Percentiles rank a stretch among this genome's conserved stretches.
Evolutionary conservation across 1,140 invertebrate species (phyloP).

Genomic region (Agraylea sexmaculata): DNA sequence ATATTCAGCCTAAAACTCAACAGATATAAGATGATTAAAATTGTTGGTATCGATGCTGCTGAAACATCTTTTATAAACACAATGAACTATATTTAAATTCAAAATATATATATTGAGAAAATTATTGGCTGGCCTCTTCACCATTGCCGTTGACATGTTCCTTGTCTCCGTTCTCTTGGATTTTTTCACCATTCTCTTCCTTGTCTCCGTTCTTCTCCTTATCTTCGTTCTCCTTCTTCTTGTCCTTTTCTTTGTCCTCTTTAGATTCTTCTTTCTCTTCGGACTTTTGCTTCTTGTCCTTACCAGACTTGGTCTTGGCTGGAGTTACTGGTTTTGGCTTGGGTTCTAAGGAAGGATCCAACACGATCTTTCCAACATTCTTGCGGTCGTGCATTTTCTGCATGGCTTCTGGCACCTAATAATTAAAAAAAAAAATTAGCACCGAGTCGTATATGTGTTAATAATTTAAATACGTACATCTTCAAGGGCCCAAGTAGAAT

Average conservation of each 20-base stretch:
- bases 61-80: too few relatives aligned
- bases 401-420: constrained; percentile 62
- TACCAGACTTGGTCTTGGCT: constrained; percentile 55
- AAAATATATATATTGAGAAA: too few relatives aligned
- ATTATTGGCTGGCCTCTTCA: constrained; percentile 31
- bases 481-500: constrained; percentile 78
- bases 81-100: too few relatives aligned
- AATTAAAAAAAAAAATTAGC: constrained; percentile 1
- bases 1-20: too few relatives aligned
- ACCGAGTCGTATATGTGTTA: background rate
- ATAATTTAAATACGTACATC: constrained; percentile 48
- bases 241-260: constrained; percentile 47
- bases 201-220: constrained; percentile 39
- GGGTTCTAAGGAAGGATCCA: constrained; percentile 67
- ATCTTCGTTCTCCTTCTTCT: constrained; percentile 48
- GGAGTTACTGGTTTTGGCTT: constrained; percentile 67
- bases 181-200: constrained; percentile 37
- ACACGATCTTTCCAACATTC: constrained; percentile 78
- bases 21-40: too few relatives aligned
- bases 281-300: constrained; percentile 57
- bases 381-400: constrained; percentile 85
- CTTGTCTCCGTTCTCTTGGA: constrained; percentile 31
- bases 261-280: constrained; percentile 54
- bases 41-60: too few relatives aligned
- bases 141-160: constrained; percentile 37